Evolutionary conservation across 2,888 invertebrate species (phyloP).

Genomic region (Caenorhabditis sulstoni): DNA sequence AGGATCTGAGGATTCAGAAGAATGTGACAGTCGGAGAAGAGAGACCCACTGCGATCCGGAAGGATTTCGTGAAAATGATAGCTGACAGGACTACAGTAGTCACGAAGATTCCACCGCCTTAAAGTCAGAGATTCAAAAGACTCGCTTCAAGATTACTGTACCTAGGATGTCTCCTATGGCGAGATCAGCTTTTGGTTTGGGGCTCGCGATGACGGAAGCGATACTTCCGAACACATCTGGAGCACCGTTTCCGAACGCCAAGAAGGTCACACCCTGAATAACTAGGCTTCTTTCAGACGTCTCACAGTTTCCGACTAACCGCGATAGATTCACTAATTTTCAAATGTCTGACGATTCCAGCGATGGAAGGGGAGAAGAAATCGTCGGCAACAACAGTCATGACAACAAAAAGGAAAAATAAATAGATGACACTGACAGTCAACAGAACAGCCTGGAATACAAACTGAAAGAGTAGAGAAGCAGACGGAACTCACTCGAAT

Average conservation of each 20-base stretch:
- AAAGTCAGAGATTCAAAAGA: slow-evolving; percentile 64
- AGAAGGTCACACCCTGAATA: slow-evolving; percentile 85
- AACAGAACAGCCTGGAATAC: slow-evolving; percentile 59
- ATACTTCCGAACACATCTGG: slow-evolving; percentile 86
- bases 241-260: slow-evolving; percentile 87
- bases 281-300: too few species aligned
- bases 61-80: slow-evolving; percentile 83
- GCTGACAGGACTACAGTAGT: slow-evolving; percentile 84
- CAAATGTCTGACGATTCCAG: slow-evolving; percentile 82
- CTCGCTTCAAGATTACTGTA: slow-evolving; percentile 16
- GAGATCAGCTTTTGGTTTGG: slow-evolving; percentile 81
- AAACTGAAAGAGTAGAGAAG: background rate
- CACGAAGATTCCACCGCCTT: slow-evolving; percentile 84
- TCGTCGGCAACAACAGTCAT: slow-evolving; percentile 76
- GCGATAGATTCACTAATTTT: slow-evolving; percentile 82
- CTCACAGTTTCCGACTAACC: slow-evolving; percentile 79
- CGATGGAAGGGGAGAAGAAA: slow-evolving; percentile 81
- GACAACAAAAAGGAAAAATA: slow-evolving; percentile 71
- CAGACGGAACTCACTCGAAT: slow-evolving; percentile 41
- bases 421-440: slow-evolving; percentile 59
- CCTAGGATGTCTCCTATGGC: slow-evolving; percentile 82
- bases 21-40: background rate
- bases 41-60: slow-evolving; percentile 77
- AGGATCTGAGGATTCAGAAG: slow-evolving; percentile 18
- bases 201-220: slow-evolving; percentile 82